Percentiles rank a stretch among this genome's conserved stretches.
These are phyloP conservation scores for Prosapia bicincta DNA, from an alignment of 2,888 invertebrate species.

Conservation along the genomic window DNA sequence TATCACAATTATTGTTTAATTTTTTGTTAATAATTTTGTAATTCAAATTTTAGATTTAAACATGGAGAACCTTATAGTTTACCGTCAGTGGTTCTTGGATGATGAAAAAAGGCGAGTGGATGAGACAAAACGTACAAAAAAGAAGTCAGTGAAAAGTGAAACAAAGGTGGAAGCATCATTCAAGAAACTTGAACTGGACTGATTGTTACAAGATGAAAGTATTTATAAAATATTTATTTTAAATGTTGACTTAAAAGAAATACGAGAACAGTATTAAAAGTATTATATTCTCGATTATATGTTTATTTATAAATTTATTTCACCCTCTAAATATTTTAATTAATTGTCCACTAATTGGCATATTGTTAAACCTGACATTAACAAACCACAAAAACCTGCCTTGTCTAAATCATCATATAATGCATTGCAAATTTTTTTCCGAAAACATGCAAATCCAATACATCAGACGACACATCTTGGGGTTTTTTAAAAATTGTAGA, in stretches of 20 bases:
- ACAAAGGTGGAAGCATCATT: slow-evolving; percentile 36
- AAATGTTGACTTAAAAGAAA: neutral
- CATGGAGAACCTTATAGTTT: slow-evolving; percentile 31
- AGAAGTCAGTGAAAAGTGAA: slow-evolving; percentile 20
- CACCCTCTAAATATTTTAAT: too few relatives aligned
- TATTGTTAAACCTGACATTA: too few relatives aligned
- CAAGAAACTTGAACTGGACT: slow-evolving; percentile 40
- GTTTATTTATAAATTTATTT: neutral
- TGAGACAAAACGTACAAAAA: slow-evolving; percentile 34
- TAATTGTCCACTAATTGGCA: too few relatives aligned
- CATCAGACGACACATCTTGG: too few relatives aligned
- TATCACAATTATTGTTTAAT: neutral
- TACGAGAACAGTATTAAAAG: neutral
- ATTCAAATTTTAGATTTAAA: slow-evolving; percentile 28
- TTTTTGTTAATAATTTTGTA: neutral
- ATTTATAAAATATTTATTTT: neutral
- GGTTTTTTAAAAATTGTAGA: too few relatives aligned
- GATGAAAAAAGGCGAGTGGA: slow-evolving; percentile 39
- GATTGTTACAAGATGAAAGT: neutral
- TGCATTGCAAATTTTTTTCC: too few relatives aligned
- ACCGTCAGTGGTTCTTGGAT: slow-evolving; percentile 36
- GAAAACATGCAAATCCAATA: too few relatives aligned
- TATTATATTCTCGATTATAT: neutral
- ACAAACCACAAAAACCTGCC: too few relatives aligned
- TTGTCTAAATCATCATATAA: too few relatives aligned